Evolutionary conservation across 1,140 invertebrate genomes (phyloP), one percentile per base, ranked within the genome.

Genomic region (Dendrolimus kikuchii): DNA sequence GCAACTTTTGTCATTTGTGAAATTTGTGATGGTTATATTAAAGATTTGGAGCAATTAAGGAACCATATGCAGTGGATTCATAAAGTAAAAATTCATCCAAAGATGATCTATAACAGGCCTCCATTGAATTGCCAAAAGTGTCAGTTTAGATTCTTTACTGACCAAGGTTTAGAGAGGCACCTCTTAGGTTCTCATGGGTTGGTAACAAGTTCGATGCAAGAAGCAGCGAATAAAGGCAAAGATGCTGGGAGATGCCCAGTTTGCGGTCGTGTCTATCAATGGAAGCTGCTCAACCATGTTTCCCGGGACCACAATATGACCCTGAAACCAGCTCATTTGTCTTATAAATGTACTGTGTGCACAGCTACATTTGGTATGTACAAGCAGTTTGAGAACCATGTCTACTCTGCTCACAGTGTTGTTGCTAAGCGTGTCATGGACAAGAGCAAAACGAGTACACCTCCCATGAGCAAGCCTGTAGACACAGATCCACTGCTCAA

Each of bases 11-110:
- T 98, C 62, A 96, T 97, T 69, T 98, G 96, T 86, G 96, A 98
- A 89, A 97, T 98, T 68, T 98, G 96, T 87, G 96, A 98, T 87
- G 95, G 95, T 41, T 97, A 97, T 67, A 97, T 98, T 58, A 97
- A 97, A 88, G 96, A 97, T 88, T 89, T 97, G 74, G 96, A 97
- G 76, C 95, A 97, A 86, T 88, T 97, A 49, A 89, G 95, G 66
- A 97, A 96, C 85, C 96, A 98, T 77, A 97, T 98, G 96, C 95
- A 96, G 72, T 97, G 95, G 95, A 96, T 97, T 76, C 96, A 97
- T 77, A 97, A 97, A 90, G 95, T 97, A 46, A 97, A 97, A 87
- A 97, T 98, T 79, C 96, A 97, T 90, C 96, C 96, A 59, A 97
- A 98, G 88, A 97, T 97, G 96, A 96, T 97, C 64, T 96, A 96